Conservation (phyloP, 2,113 vertebrate genomes). For the Ammodramus savannarum region DNA sequence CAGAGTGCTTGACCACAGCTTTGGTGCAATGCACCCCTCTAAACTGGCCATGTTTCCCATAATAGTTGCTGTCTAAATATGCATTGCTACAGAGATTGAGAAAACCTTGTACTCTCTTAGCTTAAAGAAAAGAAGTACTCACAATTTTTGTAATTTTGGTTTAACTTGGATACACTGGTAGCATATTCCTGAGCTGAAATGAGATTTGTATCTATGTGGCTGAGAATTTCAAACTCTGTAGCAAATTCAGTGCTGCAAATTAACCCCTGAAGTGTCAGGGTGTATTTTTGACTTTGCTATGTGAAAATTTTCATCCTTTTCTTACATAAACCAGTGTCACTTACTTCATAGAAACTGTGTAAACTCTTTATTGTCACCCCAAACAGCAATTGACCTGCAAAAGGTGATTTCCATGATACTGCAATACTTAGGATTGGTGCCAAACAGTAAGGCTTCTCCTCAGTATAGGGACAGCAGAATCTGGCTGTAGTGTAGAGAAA, state of each 20-base stretch:
- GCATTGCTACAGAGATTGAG: background rate
- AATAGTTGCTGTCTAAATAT: background rate
- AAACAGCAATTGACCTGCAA: background rate
- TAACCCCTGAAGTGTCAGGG: background rate
- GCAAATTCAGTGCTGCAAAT: background rate
- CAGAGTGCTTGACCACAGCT: background rate
- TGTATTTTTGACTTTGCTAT: background rate
- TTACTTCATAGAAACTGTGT: background rate
- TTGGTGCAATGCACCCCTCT: background rate
- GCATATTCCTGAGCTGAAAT: background rate
- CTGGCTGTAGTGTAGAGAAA: background rate
- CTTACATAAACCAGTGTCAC: background rate
- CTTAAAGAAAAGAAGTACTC: background rate
- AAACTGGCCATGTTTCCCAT: background rate
- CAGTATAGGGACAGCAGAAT: background rate
- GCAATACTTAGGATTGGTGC: background rate
- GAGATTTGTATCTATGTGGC: background rate
- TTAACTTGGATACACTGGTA: background rate
- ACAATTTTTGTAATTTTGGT: background rate
- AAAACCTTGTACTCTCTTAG: background rate
- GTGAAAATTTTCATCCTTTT: background rate
- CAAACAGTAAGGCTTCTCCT: background rate
- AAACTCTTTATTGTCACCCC: background rate
- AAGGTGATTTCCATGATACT: background rate
- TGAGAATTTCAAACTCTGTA: background rate